Percentiles rank a stretch among this genome's conserved stretches.
phyloP scores from a whole-genome alignment of 2,113 vertebrate genomes.

The Gymnobelideus leadbeateri region DNA sequence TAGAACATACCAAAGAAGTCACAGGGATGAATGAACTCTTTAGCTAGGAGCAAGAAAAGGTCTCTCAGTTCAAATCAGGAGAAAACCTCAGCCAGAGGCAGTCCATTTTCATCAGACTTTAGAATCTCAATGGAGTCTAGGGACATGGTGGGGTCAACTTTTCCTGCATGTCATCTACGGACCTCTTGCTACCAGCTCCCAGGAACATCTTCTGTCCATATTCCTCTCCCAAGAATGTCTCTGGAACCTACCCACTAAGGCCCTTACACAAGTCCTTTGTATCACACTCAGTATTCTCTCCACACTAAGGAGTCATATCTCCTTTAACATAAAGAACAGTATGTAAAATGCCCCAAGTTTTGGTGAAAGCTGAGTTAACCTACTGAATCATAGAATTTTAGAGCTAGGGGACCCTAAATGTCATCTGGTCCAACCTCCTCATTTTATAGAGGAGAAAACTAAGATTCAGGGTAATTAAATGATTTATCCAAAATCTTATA shows the following conservation, averaged over 20 bases:
- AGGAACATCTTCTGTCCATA: neutral
- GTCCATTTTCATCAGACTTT: neutral
- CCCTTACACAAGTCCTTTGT: neutral
- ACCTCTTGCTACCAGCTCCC: neutral
- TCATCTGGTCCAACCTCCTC: neutral
- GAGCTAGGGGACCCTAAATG: neutral
- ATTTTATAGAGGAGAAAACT: neutral
- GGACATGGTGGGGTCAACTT: neutral
- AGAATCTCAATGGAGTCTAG: neutral
- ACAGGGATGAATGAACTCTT: neutral
- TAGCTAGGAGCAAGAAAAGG: neutral
- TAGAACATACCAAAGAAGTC: neutral
- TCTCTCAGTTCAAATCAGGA: neutral
- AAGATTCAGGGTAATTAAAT: neutral
- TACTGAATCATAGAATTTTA: neutral
- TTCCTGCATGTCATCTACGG: neutral
- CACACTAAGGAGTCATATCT: neutral
- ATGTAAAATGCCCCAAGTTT: neutral
- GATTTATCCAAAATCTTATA: neutral
- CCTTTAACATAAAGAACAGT: neutral
- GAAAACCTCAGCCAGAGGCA: neutral
- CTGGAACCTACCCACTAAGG: neutral
- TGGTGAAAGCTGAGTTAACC: neutral
- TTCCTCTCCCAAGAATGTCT: neutral
- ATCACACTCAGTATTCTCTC: neutral